Percentiles rank a stretch among this genome's conserved stretches.
Conservation (phyloP, 23 tunicate species). For the Styela clava region DNA sequence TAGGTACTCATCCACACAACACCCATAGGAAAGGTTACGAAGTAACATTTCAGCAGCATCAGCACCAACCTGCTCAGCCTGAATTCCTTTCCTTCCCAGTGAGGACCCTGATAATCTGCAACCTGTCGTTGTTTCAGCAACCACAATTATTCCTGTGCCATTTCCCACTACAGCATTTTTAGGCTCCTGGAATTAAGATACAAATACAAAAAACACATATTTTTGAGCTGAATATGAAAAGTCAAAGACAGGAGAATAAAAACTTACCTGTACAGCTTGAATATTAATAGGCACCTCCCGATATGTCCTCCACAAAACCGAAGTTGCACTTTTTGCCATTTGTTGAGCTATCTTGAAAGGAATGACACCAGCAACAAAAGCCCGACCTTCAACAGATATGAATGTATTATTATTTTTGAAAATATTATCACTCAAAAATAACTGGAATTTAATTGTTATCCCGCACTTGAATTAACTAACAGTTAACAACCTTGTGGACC, state of each 20-base stretch:
- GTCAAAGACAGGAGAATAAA: too few species aligned
- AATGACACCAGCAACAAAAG: conserved; percentile 90
- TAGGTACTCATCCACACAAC: conserved; percentile 75
- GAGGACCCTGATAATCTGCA: conserved; percentile 75
- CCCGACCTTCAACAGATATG: conserved; percentile 57
- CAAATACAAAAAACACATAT: background rate
- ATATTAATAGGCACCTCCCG: conserved; percentile 80
- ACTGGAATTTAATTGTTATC: too few species aligned
- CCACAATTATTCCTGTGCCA: conserved; percentile 81
- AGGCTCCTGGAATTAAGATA: conserved; percentile 58
- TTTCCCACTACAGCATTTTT: conserved; percentile 72
- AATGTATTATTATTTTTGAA: too few species aligned
- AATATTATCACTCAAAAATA: background rate
- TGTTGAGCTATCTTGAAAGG: conserved; percentile 89
- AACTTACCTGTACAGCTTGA: conserved; percentile 51
- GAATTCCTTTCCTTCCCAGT: conserved; percentile 70
- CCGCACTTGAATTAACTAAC: too few species aligned
- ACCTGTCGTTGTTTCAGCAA: conserved; percentile 89
- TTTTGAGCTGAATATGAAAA: too few species aligned
- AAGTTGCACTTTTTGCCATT: conserved; percentile 87
- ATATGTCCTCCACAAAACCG: conserved; percentile 63
- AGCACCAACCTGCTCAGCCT: conserved; percentile 74
- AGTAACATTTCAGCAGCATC: conserved; percentile 79
- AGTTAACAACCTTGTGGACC: background rate
- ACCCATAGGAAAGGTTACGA: conserved; percentile 64